These are phyloP conservation scores for Ptychodera flava DNA, from an alignment of 35 echinoderm and acorn worm species.

Conservation along the genomic window DNA sequence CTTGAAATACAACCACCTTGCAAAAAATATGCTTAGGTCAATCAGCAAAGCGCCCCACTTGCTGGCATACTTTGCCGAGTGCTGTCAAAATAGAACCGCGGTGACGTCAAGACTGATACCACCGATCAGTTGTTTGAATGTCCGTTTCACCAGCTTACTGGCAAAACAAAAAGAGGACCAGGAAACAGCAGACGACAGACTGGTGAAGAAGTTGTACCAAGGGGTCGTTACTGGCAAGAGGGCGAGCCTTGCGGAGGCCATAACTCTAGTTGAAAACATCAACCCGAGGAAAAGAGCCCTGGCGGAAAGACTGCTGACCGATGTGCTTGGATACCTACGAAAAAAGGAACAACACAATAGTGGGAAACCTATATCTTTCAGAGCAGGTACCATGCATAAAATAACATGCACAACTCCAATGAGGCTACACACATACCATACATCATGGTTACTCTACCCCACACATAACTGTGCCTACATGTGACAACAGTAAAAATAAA, in stretches of 20 bases:
- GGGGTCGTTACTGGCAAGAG: conserved; percentile 53
- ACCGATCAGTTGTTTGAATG: no score
- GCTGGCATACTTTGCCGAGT: no score
- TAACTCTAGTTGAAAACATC: conserved; percentile 76
- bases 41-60: no score
- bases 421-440: background rate
- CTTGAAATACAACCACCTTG: no score
- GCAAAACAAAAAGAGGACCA: background rate
- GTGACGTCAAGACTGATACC: no score
- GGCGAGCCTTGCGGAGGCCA: conserved; percentile 71
- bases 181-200: conserved; percentile 7
- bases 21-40: no score
- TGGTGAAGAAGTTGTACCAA: conserved; percentile 28
- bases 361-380: conserved; percentile 42
- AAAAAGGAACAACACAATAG: conserved; percentile 21
- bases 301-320: conserved; percentile 52
- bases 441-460: background rate
- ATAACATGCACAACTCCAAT: background rate
- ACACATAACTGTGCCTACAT: background rate
- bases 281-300: conserved; percentile 37
- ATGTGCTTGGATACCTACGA: conserved; percentile 52
- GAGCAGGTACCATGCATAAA: conserved; percentile 55
- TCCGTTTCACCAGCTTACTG: background rate
- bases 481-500: background rate
- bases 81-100: no score